These are phyloP conservation scores for Acanthopagrus latus DNA, from an alignment of 2,797 vertebrate species.

Conservation along the genomic window DNA sequence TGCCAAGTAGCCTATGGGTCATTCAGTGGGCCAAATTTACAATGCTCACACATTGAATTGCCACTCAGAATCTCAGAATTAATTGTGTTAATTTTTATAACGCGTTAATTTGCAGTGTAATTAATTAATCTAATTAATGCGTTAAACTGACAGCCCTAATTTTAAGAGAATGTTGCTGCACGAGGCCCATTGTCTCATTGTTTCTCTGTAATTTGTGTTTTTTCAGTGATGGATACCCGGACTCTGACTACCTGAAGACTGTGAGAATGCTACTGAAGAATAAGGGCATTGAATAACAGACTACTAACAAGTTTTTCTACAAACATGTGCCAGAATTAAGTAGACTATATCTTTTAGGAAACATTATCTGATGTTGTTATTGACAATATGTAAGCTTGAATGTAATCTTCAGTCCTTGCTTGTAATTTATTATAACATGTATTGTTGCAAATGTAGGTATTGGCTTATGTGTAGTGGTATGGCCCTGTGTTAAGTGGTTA, in stretches of 20 bases:
- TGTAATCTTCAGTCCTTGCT: not conserved
- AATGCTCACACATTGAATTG: too few species aligned
- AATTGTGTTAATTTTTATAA: too few species aligned
- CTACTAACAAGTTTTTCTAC: not conserved
- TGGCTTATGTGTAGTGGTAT: not conserved
- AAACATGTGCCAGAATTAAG: not conserved
- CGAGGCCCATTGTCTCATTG: too few species aligned
- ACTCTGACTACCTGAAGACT: slow-evolving; percentile 76
- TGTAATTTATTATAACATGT: slow-evolving; percentile 9
- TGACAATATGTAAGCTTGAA: not conserved
- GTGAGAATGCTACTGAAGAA: slow-evolving; percentile 70
- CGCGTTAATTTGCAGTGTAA: too few species aligned
- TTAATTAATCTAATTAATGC: too few species aligned
- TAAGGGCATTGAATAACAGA: slow-evolving; percentile 73
- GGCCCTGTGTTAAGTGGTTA: too few species aligned
- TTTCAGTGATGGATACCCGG: slow-evolving; percentile 76
- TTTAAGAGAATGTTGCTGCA: too few species aligned
- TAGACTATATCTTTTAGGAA: not conserved
- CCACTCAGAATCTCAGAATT: too few species aligned
- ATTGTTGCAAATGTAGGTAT: not conserved
- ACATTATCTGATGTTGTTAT: not conserved
- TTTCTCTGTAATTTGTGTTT: slow-evolving; percentile 17
- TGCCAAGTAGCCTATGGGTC: too few species aligned
- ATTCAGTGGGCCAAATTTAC: too few species aligned
- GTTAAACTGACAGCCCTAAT: too few species aligned